Base-by-base conservation (phyloP, 2,113 vertebrate genomes). In the Piprites chloris region DNA sequence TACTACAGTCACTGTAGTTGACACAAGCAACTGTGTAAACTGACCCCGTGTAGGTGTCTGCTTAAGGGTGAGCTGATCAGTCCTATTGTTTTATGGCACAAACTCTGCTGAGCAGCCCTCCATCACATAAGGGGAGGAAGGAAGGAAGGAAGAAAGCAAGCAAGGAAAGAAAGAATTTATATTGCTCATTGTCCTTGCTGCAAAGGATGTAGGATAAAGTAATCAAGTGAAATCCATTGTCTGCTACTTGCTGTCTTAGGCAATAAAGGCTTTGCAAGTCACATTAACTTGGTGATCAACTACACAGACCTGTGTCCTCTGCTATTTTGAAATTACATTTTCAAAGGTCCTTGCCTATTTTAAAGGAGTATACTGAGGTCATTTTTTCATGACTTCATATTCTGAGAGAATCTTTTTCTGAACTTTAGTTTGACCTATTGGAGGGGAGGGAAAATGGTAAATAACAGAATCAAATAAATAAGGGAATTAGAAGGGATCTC, bases 81-180 rank as follows among this genome's bases (percentile, higher is more conserved):
- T 41, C 63, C 35, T 24, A 33, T 39, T 19, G 5, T 55, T 59
- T 68, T 33, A 19, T n/a, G 49, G 44, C 27, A 44, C 46, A 41
- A 28, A n/a, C 28, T 41, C 33, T n/a, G 1, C 14, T 62, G 47
- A n/a, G 23, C 39, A 66, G 68, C 11, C 66, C 11, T 66, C 62
- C 16, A 23, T 46, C 0, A 0, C 37, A 9, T 21, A 18, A 52
- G 11, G 8, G 6, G 4, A 12, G 47, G 47, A 49, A 22, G 15
- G 46, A 22, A 21, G 46, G 46, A 46, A 46, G 20, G 46, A 23
- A 47, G 12, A 24, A 49, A 27, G 24, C 13, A 27, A 50, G 49
- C 24, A 50, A 50, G 24, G 49, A 27, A 42, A 6, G 28, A 26
- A 27, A 8, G 18, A 26, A 53, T 69, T 65, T 74, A 61, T 9